Percentiles rank a stretch among this genome's conserved stretches.
Evolutionary conservation across 1,140 invertebrate genomes (phyloP).

Genomic region (Drosophila nigromelanica): DNA sequence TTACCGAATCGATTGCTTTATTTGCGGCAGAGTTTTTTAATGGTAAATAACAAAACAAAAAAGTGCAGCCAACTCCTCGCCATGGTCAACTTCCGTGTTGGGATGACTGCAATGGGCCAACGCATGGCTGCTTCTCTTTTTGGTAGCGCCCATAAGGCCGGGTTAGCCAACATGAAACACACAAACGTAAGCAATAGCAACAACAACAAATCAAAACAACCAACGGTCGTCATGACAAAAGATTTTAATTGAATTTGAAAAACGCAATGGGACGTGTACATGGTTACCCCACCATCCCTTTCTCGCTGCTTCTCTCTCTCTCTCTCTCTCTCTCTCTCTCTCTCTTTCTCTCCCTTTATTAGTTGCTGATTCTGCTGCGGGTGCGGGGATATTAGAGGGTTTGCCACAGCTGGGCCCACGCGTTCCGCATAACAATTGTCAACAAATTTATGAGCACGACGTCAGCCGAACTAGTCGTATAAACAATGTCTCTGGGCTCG

Average conservation of each 20-base stretch:
- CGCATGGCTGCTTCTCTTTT: constrained; percentile 61
- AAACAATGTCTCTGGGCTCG: constrained; percentile 34
- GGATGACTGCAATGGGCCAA: constrained; percentile 24
- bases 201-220: constrained; percentile 61
- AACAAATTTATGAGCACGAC: constrained; percentile 81
- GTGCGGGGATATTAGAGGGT: constrained; percentile 17
- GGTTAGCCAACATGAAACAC: constrained; percentile 21
- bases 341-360: not conserved
- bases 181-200: constrained; percentile 28
- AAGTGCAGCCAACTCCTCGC: constrained; percentile 28
- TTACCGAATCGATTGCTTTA: constrained; percentile 42
- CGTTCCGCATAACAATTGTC: constrained; percentile 79
- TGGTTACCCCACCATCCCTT: not conserved
- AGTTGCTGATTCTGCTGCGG: constrained; percentile 8
- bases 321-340: not conserved
- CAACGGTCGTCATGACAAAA: constrained; percentile 65
- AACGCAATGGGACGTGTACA: constrained; percentile 76
- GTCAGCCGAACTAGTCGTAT: constrained; percentile 40
- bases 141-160: constrained; percentile 36
- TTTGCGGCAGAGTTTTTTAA: constrained; percentile 34
- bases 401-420: constrained; percentile 63
- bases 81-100: constrained; percentile 62
- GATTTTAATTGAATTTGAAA: constrained; percentile 82
- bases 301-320: not conserved
- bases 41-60: constrained; percentile 22